Conservation (phyloP, 2,888 invertebrate species). For the Drosophila subsilvestris region DNA sequence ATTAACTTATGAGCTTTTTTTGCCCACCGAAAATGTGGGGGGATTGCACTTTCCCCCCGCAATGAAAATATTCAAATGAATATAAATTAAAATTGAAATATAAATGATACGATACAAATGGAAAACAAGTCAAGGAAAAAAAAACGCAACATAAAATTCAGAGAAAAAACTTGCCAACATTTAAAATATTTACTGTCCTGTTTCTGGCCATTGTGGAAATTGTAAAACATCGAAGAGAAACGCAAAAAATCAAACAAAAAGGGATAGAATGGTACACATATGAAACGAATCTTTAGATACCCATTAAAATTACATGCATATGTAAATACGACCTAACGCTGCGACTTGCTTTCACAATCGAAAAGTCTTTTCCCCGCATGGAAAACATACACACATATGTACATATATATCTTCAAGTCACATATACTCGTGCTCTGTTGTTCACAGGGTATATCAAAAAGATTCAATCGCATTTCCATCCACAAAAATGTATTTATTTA, state of each 20-base stretch:
- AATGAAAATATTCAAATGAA: conserved; percentile 53
- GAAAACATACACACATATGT: too few relatives aligned
- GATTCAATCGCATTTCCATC: conserved; percentile 63
- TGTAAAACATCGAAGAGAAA: conserved; percentile 69
- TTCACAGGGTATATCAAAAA: conserved; percentile 6
- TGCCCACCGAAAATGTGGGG: conserved; percentile 16
- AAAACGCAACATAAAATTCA: neutral
- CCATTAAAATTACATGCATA: neutral
- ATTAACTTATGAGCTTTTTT: conserved; percentile 45
- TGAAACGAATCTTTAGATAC: neutral
- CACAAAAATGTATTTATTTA: conserved; percentile 63
- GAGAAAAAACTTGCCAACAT: conserved; percentile 51
- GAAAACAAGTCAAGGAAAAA: conserved; percentile 30
- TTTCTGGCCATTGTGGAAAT: conserved; percentile 55
- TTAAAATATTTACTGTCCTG: conserved; percentile 72
- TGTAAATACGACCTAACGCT: too few relatives aligned
- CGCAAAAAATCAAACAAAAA: conserved; percentile 16
- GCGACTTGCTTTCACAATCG: neutral
- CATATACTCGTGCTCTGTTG: neutral
- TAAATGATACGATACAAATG: conserved; percentile 60
- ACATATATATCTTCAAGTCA: neutral
- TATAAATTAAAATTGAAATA: conserved; percentile 76
- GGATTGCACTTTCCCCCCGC: neutral
- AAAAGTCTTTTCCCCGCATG: neutral
- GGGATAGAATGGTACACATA: neutral